A percentile compares a stretch with the other conserved stretches of the same genome.
Evolutionary conservation across 2,113 vertebrate genomes (phyloP).

Genomic region (Neomonachus schauinslandi): DNA sequence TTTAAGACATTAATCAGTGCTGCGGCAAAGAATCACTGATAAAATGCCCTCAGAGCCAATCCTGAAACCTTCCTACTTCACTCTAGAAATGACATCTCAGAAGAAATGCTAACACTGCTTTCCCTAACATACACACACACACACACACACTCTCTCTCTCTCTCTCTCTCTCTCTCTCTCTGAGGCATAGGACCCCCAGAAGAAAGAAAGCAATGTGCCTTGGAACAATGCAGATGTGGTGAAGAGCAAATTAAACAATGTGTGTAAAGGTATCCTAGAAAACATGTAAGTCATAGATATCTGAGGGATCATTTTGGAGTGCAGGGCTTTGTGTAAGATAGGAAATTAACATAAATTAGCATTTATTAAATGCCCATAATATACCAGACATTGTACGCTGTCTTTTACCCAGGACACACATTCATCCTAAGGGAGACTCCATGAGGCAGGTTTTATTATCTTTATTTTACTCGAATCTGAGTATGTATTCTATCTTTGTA

Average conservation of each 20-base stretch:
- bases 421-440: neutral
- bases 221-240: neutral
- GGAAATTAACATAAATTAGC: neutral
- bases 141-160: neutral
- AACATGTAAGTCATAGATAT: neutral
- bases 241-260: neutral
- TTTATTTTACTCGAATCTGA: neutral
- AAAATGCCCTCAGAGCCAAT: neutral
- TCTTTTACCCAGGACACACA: neutral
- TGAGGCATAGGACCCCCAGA: neutral
- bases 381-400: neutral
- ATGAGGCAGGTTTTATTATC: neutral
- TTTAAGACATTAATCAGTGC: neutral
- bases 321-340: neutral
- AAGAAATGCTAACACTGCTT: neutral
- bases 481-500: neutral
- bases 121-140: neutral
- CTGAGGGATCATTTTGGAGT: neutral
- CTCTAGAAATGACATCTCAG: neutral
- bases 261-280: neutral
- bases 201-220: neutral
- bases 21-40: neutral
- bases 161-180: no score
- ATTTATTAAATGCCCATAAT: neutral
- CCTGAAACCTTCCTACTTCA: neutral